Evolutionary conservation across 1,140 invertebrate genomes (phyloP).

Genomic region (Andricus grossulariae): DNA sequence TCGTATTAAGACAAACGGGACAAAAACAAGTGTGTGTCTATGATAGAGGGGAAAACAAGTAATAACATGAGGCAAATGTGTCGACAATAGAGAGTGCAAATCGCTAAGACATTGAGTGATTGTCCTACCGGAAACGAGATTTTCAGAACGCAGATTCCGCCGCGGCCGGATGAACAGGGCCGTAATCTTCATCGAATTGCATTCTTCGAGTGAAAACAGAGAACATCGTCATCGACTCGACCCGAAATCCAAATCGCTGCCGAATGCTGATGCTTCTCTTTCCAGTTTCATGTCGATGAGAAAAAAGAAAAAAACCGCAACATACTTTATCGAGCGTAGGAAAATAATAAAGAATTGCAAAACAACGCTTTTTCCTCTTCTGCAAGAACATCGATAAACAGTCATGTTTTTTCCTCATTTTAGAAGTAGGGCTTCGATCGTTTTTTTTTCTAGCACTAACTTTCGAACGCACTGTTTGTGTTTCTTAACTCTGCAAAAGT

Average conservation of each 20-base stretch:
- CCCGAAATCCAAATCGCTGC: conserved; percentile 39
- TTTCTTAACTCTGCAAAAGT: conserved; percentile 7
- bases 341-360: not conserved
- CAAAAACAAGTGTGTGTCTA: not conserved
- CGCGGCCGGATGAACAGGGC: conserved; percentile 1
- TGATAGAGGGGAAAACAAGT: not conserved
- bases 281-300: not conserved
- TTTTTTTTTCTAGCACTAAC: conserved; percentile 5
- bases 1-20: no score
- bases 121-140: conserved; percentile 18
- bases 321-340: not conserved
- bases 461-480: conserved; percentile 4
- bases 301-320: not conserved
- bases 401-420: not conserved
- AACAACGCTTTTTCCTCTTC: not conserved
- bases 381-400: not conserved
- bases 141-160: conserved; percentile 27
- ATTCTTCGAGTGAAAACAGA: conserved; percentile 57
- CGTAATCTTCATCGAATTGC: conserved; percentile 29
- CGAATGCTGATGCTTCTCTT: not conserved
- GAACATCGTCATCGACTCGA: conserved; percentile 22
- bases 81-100: no score
- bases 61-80: not conserved
- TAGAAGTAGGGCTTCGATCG: conserved; percentile 12
- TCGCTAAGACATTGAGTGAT: not conserved